Evolutionary conservation across 2,113 vertebrate genomes (phyloP).

Genomic region (Isurus oxyrinchus): DNA sequence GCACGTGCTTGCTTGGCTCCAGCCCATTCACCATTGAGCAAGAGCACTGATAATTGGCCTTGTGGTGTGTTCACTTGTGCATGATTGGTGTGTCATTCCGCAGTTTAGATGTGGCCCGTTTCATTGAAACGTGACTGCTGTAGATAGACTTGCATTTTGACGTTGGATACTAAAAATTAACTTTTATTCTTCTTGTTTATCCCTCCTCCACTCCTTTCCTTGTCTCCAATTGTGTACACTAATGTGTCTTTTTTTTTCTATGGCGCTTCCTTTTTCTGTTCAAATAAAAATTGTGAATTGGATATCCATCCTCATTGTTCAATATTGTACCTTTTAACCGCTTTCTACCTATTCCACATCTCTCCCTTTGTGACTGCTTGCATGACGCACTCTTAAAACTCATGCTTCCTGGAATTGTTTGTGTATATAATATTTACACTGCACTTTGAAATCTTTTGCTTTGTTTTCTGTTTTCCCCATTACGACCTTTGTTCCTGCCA

Average conservation of each 20-base stretch:
- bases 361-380: constrained; percentile 41
- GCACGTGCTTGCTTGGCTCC: constrained; percentile 17
- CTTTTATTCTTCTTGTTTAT: constrained; percentile 7
- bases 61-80: not conserved
- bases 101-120: not conserved
- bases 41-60: not conserved
- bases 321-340: not conserved
- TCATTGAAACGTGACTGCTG: too few species aligned
- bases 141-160: not conserved
- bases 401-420: constrained; percentile 43
- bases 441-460: constrained; percentile 41
- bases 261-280: not conserved
- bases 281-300: not conserved
- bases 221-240: constrained; percentile 12
- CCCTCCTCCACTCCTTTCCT: not conserved
- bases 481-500: not conserved
- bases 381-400: constrained; percentile 41
- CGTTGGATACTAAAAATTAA: not conserved
- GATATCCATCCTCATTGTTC: not conserved
- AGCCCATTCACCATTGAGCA: not conserved
- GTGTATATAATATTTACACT: constrained; percentile 39
- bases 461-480: constrained; percentile 27
- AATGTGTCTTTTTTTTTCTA: not conserved
- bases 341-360: too few species aligned
- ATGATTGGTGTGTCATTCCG: not conserved